Evolutionary conservation across 2,797 vertebrate species (phyloP), one percentile per base, ranked within the genome.

Genomic region (Hemibagrus guttatus): DNA sequence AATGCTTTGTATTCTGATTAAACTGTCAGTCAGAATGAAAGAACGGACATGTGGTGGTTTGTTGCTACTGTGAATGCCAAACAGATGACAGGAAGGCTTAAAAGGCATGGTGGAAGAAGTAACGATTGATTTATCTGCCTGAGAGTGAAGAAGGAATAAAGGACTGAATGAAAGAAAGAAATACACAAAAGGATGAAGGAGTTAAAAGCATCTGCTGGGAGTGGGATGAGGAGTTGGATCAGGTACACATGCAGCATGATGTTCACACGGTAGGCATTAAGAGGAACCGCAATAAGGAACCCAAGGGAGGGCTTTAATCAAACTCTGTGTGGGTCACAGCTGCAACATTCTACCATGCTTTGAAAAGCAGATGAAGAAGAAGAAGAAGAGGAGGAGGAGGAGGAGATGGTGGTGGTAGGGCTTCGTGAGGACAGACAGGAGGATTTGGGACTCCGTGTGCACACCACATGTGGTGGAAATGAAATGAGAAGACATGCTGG

Each of bases 281-380:
- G 92, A 90, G 92, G 89, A 87, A 87, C 88, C 90, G 89, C 81
- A 84, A 87, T 93, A 92, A 93, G 90, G 91, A 92, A 92, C 93
- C 93, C 90, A 89, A 93, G 92, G 87, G 87, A 92, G 88, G 6
- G 91, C 89, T 94, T 95, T 93, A 94, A 95, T 95, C 94, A 93
- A 92, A 93, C 92, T 91, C 78, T 4, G 89, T 91, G 92, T 93
- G 90, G 74, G 64, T 79, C 81, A 52, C 85, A 86, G 87, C 72
- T 90, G 85, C 42, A 74, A 54, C 21, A 26, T 17, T 59, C 26
- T 7, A 75, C 39, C 76, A 71, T 66, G 58, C 59, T 85, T 85
- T 85, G 84, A 83, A 76, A 54, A 88, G 80, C 19, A 81, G 80
- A 66, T 21, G 75, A 78, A 39, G 21, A 80, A 14, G 31, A 42